Base-by-base conservation (phyloP, 2,113 vertebrate genomes). In the Plotosus lineatus region DNA sequence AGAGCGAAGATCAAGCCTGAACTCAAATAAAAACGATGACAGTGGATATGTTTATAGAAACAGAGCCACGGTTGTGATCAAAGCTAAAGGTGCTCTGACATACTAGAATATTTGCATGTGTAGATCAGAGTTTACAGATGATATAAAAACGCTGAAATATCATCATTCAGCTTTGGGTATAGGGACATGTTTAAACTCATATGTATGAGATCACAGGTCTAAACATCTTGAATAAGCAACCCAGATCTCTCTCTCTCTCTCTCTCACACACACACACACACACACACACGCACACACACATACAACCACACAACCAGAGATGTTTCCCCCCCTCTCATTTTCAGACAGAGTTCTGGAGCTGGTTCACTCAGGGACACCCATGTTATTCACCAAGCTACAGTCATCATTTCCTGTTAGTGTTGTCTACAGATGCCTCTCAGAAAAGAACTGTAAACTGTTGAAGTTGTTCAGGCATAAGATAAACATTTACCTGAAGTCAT, bases 351-450 rank as follows among this genome's bases (percentile, higher is more conserved):
- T 63, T 9, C 72, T 58, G 55, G 76, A 79, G 76, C 44, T 46
- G 60, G 12, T 77, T 61, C 46, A 28, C 38, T 33, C 44, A n/a
- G 46, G 38, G 75, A 75, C 76, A 51, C n/a, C 26, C 71, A 66
- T 58, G 68, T 65, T 14, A 46, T 83, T 40, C 12, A 10, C 56
- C 44, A 15, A 26, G 19, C 36, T 80, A 40, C 78, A 48, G 68
- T 83, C 68, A 85, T 88, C 80, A 88, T 90, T 93, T 92, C 90
- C 92, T 90, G 90, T 85, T 44, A 69, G 81, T 92, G 88, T 92
- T 92, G 91, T 91, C 53, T 38, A 3, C 56, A 73, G 72, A 55
- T 56, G 19, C 23, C 21, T 58, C 61, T 46, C 40, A 44, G 33
- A 36, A 15, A 44, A 50, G 15, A 42, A 26, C 50, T 81, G 53